Conservation (phyloP, 2,797 vertebrate species). For the Hippocampus kuda region DNA sequence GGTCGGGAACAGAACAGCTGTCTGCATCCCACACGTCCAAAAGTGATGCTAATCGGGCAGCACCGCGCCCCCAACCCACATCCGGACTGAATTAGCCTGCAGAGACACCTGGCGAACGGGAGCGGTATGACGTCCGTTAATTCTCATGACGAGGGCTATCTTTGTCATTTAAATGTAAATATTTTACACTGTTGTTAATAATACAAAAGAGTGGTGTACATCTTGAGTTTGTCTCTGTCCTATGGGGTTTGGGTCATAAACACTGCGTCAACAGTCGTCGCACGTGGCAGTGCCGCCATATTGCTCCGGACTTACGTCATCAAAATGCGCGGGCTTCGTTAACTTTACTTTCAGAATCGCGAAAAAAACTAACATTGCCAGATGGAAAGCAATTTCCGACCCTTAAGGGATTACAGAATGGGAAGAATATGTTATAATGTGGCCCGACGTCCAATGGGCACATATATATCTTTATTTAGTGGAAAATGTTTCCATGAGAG, state of each 20-base stretch:
- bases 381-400: too few relatives aligned
- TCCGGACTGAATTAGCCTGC: constrained; percentile 18
- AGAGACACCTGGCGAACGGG: not conserved
- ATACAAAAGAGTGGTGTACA: not conserved
- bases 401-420: too few relatives aligned
- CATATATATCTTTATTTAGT: too few relatives aligned
- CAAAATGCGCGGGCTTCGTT: too few relatives aligned
- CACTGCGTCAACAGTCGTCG: not conserved
- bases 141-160: not conserved
- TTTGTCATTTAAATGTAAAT: not conserved
- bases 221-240: not conserved
- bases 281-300: not conserved
- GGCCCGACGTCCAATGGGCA: too few relatives aligned
- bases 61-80: constrained; percentile 16
- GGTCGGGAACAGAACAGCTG: not conserved
- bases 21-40: not conserved
- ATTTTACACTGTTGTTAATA: not conserved
- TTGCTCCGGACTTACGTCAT: not conserved
- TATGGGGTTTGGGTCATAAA: not conserved
- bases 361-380: too few relatives aligned
- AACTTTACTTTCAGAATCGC: too few relatives aligned
- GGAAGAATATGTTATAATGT: too few relatives aligned
- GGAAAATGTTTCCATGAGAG: too few relatives aligned
- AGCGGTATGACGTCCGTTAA: constrained; percentile 4
- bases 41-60: not conserved